Evolutionary conservation across 1,140 invertebrate species (phyloP).

Genomic region (Bombus polaris): DNA sequence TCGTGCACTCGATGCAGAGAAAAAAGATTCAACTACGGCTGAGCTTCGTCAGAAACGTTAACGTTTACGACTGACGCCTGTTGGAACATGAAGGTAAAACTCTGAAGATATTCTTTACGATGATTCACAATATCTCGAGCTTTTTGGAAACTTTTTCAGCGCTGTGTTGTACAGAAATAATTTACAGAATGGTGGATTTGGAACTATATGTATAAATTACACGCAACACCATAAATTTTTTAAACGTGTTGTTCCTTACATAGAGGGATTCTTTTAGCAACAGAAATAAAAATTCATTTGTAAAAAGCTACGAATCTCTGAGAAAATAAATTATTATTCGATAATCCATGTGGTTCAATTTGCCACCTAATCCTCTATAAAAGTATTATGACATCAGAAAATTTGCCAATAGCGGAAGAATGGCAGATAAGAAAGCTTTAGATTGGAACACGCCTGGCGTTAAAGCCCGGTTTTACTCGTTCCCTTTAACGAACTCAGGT

Average conservation of each 20-base stretch:
- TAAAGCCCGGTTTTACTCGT: background rate
- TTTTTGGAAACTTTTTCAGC: background rate
- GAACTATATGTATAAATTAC: background rate
- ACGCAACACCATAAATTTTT: background rate
- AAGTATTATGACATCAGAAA: background rate
- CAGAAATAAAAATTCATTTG: too few relatives aligned
- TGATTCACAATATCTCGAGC: background rate
- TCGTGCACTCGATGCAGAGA: too few relatives aligned
- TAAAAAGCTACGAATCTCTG: background rate
- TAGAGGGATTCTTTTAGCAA: too few relatives aligned
- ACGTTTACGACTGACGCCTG: background rate
- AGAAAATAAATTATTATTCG: background rate
- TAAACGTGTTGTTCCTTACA: background rate
- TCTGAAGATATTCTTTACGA: background rate
- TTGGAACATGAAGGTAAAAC: background rate
- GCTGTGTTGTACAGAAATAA: background rate
- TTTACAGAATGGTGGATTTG: background rate
- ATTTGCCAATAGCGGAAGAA: background rate
- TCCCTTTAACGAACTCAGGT: slow-evolving; percentile 14
- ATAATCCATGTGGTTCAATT: background rate
- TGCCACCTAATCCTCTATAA: background rate
- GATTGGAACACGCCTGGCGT: background rate
- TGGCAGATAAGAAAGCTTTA: background rate
- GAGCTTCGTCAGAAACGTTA: background rate
- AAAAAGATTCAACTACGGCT: background rate